These are phyloP conservation scores for Cecidostiba fungosa DNA, from an alignment of 2,888 invertebrate species.

Conservation along the genomic window DNA sequence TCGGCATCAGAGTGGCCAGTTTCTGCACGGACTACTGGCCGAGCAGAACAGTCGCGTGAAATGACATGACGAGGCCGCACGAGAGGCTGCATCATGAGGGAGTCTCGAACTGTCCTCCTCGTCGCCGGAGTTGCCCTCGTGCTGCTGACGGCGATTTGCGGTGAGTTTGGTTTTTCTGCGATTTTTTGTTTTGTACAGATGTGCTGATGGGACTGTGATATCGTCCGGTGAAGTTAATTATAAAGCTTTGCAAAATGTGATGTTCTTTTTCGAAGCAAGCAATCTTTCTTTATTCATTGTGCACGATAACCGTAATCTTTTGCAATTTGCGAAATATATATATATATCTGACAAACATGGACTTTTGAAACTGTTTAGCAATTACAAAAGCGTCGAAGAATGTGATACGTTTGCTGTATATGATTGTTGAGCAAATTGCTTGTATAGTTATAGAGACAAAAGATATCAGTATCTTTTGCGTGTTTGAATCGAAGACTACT, in stretches of 20 bases:
- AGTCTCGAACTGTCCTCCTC: not conserved
- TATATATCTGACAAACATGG: too few relatives aligned
- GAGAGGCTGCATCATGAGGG: conserved; percentile 9
- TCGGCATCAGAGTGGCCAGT: not conserved
- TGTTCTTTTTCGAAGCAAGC: too few relatives aligned
- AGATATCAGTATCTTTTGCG: not conserved
- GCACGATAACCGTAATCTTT: too few relatives aligned
- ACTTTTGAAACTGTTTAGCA: not conserved
- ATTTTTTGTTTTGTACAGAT: too few relatives aligned
- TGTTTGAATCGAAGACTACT: not conserved
- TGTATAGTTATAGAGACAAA: not conserved
- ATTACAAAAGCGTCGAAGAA: not conserved
- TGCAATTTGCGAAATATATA: too few relatives aligned
- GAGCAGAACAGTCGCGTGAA: not conserved
- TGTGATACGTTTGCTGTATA: not conserved
- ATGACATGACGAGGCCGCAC: not conserved
- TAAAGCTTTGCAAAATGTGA: too few relatives aligned
- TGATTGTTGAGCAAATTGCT: not conserved
- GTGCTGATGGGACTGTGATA: too few relatives aligned
- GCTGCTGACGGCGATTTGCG: not conserved
- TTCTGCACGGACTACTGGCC: conserved; percentile 17
- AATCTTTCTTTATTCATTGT: too few relatives aligned
- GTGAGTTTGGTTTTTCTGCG: too few relatives aligned
- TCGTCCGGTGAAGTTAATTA: too few relatives aligned
- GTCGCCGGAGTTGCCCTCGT: not conserved